Evolutionary conservation across 2,797 vertebrate genomes (phyloP), one percentile per base, ranked within the genome.

Genomic region (Crenichthys baileyi): DNA sequence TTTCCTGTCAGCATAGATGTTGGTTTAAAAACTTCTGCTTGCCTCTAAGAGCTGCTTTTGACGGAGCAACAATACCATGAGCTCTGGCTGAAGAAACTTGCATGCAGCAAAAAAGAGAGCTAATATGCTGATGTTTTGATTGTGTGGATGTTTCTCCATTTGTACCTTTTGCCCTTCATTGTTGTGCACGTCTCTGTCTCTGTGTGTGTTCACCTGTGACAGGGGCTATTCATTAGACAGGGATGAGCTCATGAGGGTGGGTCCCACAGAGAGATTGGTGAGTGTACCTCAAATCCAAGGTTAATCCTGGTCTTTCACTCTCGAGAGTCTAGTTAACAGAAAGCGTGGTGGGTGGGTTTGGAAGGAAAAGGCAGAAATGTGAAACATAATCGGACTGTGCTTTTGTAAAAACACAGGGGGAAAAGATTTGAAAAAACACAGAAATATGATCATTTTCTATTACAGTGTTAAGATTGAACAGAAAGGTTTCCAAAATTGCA

Each of bases 221-320:
- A 55, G 11, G 58, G 79, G 74, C 85, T 83, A 85, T 92, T 92
- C 88, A 86, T 87, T 73, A 83, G 83, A 63, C 50, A 78, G 79
- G 79, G 84, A 89, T 93, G 92, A 93, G 89, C 88, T 94, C 92
- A 94, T 80, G 84, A 88, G 91, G 90, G 90, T 81, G 91, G 86
- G 84, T 82, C 87, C n/a, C 41, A 85, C 85, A 73, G 76, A 82
- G 61, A 88, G 83, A 88, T 87, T 79, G 88, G 73, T 76, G 83
- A 87, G 84, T 89, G 77, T 84, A 87, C 79, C 83, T 90, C 85
- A 92, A 94, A 94, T 93, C 92, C 88, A 86, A 85, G 85, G 86
- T 90, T 94, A 92, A 95, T 94, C 93, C 90, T 0, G 76, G 82
- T 73, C 79, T 92, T 92, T 93, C 87, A 89, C 84, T 76, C 72